phyloP scores from a whole-genome alignment of 2,113 vertebrate species.

The Hemichromis elongatus region DNA sequence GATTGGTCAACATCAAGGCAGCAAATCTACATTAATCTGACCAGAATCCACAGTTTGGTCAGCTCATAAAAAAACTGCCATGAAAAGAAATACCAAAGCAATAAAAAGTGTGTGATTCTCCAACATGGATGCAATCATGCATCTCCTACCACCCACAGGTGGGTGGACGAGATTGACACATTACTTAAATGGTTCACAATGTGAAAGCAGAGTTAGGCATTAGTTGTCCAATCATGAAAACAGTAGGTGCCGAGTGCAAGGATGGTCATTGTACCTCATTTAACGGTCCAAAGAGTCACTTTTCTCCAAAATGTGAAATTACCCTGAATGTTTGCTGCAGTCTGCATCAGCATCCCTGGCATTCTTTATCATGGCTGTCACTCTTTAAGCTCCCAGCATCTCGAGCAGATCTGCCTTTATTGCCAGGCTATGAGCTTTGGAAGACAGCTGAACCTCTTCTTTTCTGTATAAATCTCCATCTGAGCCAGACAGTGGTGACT shows the following conservation, averaged over 20 bases:
- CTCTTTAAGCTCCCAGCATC: background rate
- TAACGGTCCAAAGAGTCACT: background rate
- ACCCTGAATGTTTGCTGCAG: background rate
- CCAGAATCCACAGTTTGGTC: background rate
- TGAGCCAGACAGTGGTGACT: conserved; percentile 55
- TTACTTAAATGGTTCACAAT: background rate
- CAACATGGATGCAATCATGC: background rate
- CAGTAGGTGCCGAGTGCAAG: background rate
- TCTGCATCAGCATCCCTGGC: background rate
- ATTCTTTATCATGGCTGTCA: background rate
- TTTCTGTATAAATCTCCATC: conserved; percentile 70
- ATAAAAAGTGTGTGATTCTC: background rate
- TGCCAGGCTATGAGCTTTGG: conserved; percentile 7
- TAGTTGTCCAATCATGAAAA: background rate
- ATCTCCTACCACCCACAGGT: background rate
- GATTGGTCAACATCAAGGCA: background rate
- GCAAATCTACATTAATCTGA: background rate
- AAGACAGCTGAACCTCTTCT: conserved; percentile 52
- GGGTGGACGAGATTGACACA: background rate
- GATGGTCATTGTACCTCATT: background rate
- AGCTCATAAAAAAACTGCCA: background rate
- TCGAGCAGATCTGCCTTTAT: conserved; percentile 46
- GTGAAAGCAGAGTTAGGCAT: background rate
- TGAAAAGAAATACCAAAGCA: background rate
- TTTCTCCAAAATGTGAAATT: background rate